Base-by-base conservation (phyloP, 2,797 vertebrate species). In the Acipenser ruthenus region DNA sequence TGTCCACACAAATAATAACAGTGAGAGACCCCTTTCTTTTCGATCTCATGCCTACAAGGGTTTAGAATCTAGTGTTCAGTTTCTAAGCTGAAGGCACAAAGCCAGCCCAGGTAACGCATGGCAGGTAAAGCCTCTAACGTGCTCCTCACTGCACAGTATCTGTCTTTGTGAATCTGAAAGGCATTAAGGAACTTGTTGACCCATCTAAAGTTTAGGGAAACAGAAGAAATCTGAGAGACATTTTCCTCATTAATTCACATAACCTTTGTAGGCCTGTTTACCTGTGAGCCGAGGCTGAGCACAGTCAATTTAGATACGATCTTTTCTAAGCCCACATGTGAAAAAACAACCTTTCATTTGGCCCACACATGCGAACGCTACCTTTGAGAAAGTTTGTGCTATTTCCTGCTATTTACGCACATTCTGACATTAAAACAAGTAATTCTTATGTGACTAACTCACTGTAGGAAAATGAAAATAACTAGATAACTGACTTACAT, bases 191-290 rank as follows among this genome's bases (percentile, higher is more conserved):
- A 80, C 76, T 68, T 70, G 69, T 77, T 77, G 63, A 72, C 71
- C 67, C 55, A 53, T 69, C 68, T 74, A 71, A 74, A 64, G 76
- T 74, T 71, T 66, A 61, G 71, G 61, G 75, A 63, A 67, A 67
- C 68, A 74, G 66, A 71, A 65, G 73, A 83, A 78, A 79, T 71
- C 74, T 71, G 74, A 80, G 74, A 74, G 64, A 63, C 74, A 69
- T 82, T 80, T 81, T 74, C 66, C 74, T 68, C 65, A 70, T 71
- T 67, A 59, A 73, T 70, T 68, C 71, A 69, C 67, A 72, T 75
- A 73, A 65, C 72, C 68, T 72, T 67, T 55, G 67, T 66, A 51
- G 56, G 62, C 72, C 71, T 77, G 74, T 76, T 80, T 70, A 68
- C 71, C 73, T 62, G 66, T 67, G 63, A 73, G 74, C 65, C 70